Conservation (phyloP, 92 coral and sea anemone genomes). For the Muricea muricata region DNA sequence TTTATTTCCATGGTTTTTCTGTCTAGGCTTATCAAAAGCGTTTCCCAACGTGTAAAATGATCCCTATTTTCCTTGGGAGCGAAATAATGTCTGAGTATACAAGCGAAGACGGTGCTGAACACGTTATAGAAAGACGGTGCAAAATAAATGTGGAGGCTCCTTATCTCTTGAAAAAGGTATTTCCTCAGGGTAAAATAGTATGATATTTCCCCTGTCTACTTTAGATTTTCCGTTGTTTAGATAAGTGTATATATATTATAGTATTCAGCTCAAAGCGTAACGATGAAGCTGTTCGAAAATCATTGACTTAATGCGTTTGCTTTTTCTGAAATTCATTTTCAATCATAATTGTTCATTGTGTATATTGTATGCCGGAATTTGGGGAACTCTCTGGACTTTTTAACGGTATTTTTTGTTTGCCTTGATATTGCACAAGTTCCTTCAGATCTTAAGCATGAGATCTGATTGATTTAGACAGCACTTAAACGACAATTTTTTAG, state of each 20-base stretch:
- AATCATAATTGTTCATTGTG: too few relatives aligned
- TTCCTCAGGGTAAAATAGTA: not conserved
- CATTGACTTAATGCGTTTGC: too few relatives aligned
- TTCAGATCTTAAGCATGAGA: not conserved
- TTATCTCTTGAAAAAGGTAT: slow-evolving; percentile 92
- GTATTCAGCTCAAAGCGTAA: too few relatives aligned
- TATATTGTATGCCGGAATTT: too few relatives aligned
- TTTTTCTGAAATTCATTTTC: too few relatives aligned
- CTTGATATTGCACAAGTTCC: not conserved
- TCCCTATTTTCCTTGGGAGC: slow-evolving; percentile 97
- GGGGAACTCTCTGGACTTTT: not conserved
- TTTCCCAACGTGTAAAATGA: slow-evolving; percentile 93
- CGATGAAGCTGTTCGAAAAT: too few relatives aligned
- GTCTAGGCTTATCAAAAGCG: slow-evolving; percentile 97
- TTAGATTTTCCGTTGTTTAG: not conserved
- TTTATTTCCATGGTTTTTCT: slow-evolving; percentile 1
- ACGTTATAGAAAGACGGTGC: slow-evolving; percentile 86
- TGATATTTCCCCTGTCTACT: not conserved
- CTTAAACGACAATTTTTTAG: not conserved
- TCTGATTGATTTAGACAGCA: not conserved
- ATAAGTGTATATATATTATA: not conserved
- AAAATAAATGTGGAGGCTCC: slow-evolving; percentile 96
- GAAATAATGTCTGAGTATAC: slow-evolving; percentile 89
- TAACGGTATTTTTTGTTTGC: not conserved
- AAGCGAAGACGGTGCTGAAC: slow-evolving; percentile 96